Evolutionary conservation across 2,888 invertebrate species (phyloP).

Genomic region (Ectobius pallidus): DNA sequence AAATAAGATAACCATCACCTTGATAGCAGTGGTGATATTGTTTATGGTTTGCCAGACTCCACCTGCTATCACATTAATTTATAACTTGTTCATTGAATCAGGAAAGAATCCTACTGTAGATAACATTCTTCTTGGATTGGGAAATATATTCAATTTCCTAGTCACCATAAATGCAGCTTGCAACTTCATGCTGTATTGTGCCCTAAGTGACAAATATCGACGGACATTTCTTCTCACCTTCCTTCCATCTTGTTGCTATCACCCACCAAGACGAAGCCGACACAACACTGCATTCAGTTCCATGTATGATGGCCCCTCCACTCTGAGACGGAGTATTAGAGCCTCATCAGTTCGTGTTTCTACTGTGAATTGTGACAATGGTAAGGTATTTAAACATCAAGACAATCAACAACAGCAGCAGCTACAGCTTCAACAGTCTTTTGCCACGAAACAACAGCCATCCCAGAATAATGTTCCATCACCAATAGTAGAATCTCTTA

Average conservation of each 20-base stretch:
- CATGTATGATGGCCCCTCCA: conserved; percentile 19
- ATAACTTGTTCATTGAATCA: conserved; percentile 53
- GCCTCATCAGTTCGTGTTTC: neutral
- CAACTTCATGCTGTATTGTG: conserved; percentile 79
- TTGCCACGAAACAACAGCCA: neutral
- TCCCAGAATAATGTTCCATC: neutral
- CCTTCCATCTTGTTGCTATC: conserved; percentile 46
- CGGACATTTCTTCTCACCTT: conserved; percentile 58
- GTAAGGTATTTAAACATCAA: neutral
- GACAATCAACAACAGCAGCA: neutral
- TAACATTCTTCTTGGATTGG: conserved; percentile 60
- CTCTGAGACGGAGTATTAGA: neutral
- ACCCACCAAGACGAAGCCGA: neutral
- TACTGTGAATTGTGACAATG: neutral
- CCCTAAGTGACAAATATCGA: conserved; percentile 75
- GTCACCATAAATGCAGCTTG: conserved; percentile 74
- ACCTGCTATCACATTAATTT: conserved; percentile 65
- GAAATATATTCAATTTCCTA: conserved; percentile 74
- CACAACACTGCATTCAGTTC: conserved; percentile 21
- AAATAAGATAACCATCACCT: conserved; percentile 75
- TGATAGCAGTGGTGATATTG: conserved; percentile 76
- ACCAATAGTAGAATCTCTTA: neutral
- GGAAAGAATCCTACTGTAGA: conserved; percentile 46
- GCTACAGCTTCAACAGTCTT: neutral
- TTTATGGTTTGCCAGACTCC: conserved; percentile 78